Evolutionary conservation across 2,888 invertebrate genomes (phyloP), one percentile per base, ranked within the genome.

Genomic region (Abrostola triplasia): DNA sequence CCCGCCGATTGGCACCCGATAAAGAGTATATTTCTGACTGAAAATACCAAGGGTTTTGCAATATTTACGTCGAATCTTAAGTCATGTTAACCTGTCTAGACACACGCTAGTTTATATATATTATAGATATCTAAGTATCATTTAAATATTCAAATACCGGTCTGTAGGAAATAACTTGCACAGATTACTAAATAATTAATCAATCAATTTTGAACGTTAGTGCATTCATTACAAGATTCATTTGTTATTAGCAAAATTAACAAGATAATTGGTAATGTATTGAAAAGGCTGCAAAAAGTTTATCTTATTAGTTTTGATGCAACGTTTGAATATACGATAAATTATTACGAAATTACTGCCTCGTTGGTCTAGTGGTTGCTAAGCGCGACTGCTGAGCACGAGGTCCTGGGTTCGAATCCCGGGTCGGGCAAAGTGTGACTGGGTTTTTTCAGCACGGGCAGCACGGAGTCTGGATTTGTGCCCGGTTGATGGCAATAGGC

Each of bases 111-210:
- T 54, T 58, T 62, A 62, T 51, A 47, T 10, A 37, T 44, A 13
- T 54, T 62, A 62, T 51, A 47, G 12, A 37, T 44, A 13, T 44
- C 12, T 13, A 61, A 38, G n/a, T 44, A n/a, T 61, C 35, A 57
- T 56, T 53, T 40, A 56, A 67, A 49, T 67, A 68, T 68, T 68
- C 40, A 5, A 60, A 60, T 37, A 57, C 63, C 37, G 35, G 52
- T 68, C 57, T 55, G 8, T 4, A 9, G 13, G 12, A 11, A 55
- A 52, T 41, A 36, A 0, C 24, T 11, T 1, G 40, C 24, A 2
- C 24, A 24, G 36, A 61, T 68, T 54, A 54, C 50, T 47, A 69
- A 69, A 61, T 44, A 13, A 36, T 38, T 42, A 36, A 42, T 7
- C 36, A 44, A 8, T 35, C 6, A 0, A 55, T 51, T 55, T 36